Evolutionary conservation across 2,797 vertebrate genomes (phyloP).

Genomic region (Neopelma chrysocephalum): DNA sequence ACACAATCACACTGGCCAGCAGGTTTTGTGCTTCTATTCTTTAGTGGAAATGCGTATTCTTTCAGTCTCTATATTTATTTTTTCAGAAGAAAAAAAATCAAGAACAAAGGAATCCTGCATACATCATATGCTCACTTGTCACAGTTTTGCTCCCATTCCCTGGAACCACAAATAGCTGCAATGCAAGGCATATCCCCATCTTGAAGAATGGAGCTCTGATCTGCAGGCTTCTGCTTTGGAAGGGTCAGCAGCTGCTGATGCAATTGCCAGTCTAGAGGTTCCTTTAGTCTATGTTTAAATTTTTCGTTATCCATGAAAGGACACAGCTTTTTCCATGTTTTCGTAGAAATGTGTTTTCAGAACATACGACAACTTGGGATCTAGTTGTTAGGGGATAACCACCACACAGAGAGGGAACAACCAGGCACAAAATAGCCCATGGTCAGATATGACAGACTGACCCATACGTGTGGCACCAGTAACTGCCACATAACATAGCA

Average conservation of each 20-base stretch:
- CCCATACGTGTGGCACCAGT: fast-evolving
- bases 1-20: background rate
- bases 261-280: background rate
- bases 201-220: background rate
- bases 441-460: background rate
- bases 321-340: background rate
- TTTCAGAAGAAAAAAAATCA: background rate
- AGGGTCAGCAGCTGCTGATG: background rate
- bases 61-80: background rate
- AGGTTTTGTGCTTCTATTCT: background rate
- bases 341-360: background rate
- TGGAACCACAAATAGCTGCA: background rate
- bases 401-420: background rate
- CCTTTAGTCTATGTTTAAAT: background rate
- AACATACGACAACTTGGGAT: background rate
- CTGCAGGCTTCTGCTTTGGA: background rate
- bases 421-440: fast-evolving
- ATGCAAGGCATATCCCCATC: background rate
- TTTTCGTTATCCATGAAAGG: background rate
- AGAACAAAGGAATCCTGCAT: background rate
- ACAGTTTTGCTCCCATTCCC: background rate
- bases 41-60: background rate
- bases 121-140: background rate
- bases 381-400: background rate
- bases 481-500: background rate